phyloP scores from a whole-genome alignment of 2,113 vertebrate species.

The Ascaphus truei region DNA sequence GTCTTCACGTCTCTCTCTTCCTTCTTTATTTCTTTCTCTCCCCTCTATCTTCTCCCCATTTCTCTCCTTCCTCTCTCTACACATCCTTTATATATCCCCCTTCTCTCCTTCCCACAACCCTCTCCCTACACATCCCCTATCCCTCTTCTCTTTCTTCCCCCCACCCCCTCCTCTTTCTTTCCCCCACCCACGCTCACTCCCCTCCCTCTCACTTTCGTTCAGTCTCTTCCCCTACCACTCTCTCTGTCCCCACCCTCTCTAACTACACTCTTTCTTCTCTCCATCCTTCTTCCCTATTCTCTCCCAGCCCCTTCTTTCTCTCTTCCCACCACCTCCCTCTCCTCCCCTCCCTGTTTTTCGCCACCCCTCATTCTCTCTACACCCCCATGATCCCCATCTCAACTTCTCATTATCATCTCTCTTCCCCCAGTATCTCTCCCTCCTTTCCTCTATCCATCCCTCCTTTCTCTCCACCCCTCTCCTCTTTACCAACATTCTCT shows the following conservation, averaged over 20 bases:
- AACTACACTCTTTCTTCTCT: too few species aligned
- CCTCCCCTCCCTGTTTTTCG: neutral
- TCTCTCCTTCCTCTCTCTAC: neutral
- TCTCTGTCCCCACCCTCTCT: neutral
- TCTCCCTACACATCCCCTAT: neutral
- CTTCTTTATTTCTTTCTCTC: neutral
- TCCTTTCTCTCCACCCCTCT: neutral
- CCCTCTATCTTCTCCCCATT: neutral
- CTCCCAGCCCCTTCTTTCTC: too few species aligned
- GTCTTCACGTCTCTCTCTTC: too few species aligned
- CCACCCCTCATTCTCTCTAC: neutral
- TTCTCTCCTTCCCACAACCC: neutral
- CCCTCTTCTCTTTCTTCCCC: neutral
- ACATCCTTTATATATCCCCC: too few species aligned
- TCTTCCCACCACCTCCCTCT: too few species aligned
- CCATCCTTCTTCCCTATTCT: too few species aligned
- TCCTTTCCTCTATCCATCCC: neutral
- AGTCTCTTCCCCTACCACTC: rapidly evolving
- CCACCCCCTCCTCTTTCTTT: neutral
- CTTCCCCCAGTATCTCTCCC: neutral
- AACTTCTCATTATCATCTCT: too few species aligned
- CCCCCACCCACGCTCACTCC: too few species aligned
- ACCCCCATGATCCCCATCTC: neutral
- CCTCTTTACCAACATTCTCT: neutral
- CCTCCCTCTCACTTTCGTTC: neutral